phyloP scores from a whole-genome alignment of 1,140 invertebrate genomes.

The Dendrolimus punctatus region DNA sequence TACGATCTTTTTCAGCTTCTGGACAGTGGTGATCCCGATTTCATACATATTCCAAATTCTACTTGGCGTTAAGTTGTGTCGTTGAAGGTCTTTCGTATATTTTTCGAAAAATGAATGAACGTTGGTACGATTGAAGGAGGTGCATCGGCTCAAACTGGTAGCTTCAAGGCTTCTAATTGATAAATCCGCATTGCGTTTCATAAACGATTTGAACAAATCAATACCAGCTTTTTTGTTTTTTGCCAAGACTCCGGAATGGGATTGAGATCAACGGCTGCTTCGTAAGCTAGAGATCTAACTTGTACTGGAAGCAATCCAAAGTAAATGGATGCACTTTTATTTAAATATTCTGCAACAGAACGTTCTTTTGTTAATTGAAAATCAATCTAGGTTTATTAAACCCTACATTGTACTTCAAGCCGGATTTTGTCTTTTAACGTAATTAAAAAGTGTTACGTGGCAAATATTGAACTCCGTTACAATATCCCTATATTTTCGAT shows the following conservation, averaged over 20 bases:
- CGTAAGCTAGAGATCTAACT: conserved; percentile 18
- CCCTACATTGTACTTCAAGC: neutral
- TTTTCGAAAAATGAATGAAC: conserved; percentile 20
- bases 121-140: conserved; percentile 21
- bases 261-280: conserved; percentile 14
- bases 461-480: conserved; percentile 8
- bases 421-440: conserved; percentile 1
- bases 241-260: conserved; percentile 18
- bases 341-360: conserved; percentile 12
- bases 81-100: conserved; percentile 11
- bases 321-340: conserved; percentile 17
- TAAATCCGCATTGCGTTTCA: conserved; percentile 17
- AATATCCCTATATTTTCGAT: conserved; percentile 11
- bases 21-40: conserved; percentile 36
- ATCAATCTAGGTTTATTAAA: conserved; percentile 8
- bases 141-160: conserved; percentile 15
- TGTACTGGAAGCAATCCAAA: conserved; percentile 19
- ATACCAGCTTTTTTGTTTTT: conserved; percentile 16
- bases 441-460: conserved; percentile 10
- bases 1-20: conserved; percentile 31
- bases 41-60: conserved; percentile 41
- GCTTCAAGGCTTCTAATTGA: conserved; percentile 21
- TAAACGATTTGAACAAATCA: conserved; percentile 21
- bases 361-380: conserved; percentile 12
- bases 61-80: conserved; percentile 15